Base-by-base conservation (phyloP, 2,113 vertebrate genomes). In the Pholis gunnellus region DNA sequence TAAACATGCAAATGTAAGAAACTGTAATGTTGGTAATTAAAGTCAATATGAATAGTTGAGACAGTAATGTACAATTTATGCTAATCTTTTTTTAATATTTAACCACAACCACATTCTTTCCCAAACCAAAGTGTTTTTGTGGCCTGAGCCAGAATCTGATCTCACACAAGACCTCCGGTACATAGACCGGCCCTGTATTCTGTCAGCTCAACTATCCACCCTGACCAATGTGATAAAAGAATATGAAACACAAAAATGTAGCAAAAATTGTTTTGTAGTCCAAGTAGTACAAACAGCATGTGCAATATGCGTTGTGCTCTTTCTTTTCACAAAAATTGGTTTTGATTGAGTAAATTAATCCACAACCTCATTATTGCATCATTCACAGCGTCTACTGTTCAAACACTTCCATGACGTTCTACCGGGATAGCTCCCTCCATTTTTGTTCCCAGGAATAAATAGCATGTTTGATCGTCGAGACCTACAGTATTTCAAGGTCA, bases 261-360 rank as follows among this genome's bases (percentile, higher is more conserved):
- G 9, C 18, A 22, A 17, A n/a, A 42, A 44, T 9, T 3, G 17
- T 27, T 27, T 17, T 29, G 42, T 40, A 8, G 36, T 10, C 5
- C 44, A 34, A 34, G 34, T 34, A 34, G 29, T 31, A 2, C 29
- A 31, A 31, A 34, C 34, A 34, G 6, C 6, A 29, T 72, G 2
- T 76, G 25, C 36, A 42, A 5, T n/a, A 29, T 59, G 67, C 20
- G 15, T 69, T 59, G 34, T 34, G 34, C 34, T 34, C 34, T 34
- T 34, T 54, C 13, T 15, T 1, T 38, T 76, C 6, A 63, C 15
- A 72, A 34, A 36, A 36, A 40, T n/a, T 13, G 20, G 2, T 36
- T 54, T 70, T 46, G 1, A 67, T 6, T 42, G 48, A 54, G 11
- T 72, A 29, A 71, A 66, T 70, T 63, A 84, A 56, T 27, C 31